phyloP scores from a whole-genome alignment of 1,140 invertebrate species.

The Helicoverpa zea region DNA sequence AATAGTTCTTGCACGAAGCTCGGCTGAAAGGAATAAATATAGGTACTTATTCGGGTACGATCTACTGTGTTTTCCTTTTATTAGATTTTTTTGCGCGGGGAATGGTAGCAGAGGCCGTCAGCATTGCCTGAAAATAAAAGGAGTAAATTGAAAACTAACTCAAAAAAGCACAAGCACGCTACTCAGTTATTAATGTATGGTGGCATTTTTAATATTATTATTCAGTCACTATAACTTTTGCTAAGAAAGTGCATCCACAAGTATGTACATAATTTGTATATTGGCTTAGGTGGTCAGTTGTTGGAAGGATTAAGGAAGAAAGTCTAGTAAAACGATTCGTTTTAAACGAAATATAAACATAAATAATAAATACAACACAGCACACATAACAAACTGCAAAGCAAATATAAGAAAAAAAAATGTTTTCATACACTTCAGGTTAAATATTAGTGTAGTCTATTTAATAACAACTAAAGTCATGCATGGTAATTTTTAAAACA shows the following conservation, averaged over 20 bases:
- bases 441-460: neutral
- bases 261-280: neutral
- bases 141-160: conserved; percentile 75
- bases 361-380: conserved; percentile 46
- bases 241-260: conserved; percentile 27
- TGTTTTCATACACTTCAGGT: neutral
- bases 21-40: conserved; percentile 31
- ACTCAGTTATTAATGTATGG: conserved; percentile 42
- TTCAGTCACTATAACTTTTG: neutral
- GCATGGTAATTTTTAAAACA: conserved; percentile 38
- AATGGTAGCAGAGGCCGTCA: conserved; percentile 85
- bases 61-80: conserved; percentile 86
- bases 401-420: neutral
- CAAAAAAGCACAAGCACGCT: conserved; percentile 70
- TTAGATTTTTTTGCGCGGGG: conserved; percentile 86
- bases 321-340: conserved; percentile 16
- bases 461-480: conserved; percentile 45
- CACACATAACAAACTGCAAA: conserved; percentile 45
- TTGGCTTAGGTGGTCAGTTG: conserved; percentile 29
- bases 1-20: conserved; percentile 39
- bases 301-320: conserved; percentile 16
- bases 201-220: conserved; percentile 30
- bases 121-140: conserved; percentile 85
- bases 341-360: conserved; percentile 34
- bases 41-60: conserved; percentile 55